Base-by-base conservation (phyloP, 2,797 vertebrate species). In the Semotilus atromaculatus region DNA sequence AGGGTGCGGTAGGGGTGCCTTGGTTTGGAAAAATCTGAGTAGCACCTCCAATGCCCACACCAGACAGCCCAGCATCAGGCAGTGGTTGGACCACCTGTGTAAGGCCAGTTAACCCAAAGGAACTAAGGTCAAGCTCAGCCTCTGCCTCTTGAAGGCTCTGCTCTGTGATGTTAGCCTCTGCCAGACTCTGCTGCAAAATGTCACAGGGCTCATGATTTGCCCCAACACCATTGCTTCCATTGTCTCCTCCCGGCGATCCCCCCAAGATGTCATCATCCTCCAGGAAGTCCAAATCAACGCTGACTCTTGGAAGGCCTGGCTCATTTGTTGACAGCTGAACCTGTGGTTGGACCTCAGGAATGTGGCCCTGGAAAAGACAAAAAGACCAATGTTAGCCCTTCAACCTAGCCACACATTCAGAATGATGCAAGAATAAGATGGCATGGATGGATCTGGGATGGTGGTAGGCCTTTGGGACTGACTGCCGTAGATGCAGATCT, bases 241-340 rank as follows among this genome's bases (percentile, higher is more conserved):
- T 94, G 2, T 94, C 93, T 1, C 90, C 86, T 0, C 93, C 84
- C 0, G 97, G 92, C 0, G 97, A 97, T 0, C 96, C 97, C 10
- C 96, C 98, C 93, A 99, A 90, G 89, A 99, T 99, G 92, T 98
- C 97, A 94, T 98, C 97, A 93, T 99, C 98, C 90, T 99, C 97
- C 76, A 99, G 88, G 90, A 99, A 99, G 93, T 99, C 98, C 64
- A 99, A 93, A 94, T 99, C 98, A 89, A 99, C 98, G 38, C 97
- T 97, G 90, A 97, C 93, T 38, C 96, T 86, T 3, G 97, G 96
- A 18, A 96, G 91, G 79, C 94, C 94, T 5, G 94, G 92, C 91
- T 96, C 95, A 34, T 84, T 95, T 79, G 91, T 92, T n/a, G 93
- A 95, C 92, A 96, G 91, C 93, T 94, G 94, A 90, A 92, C 93